Base-by-base conservation (phyloP, 2,888 invertebrate species). In the Criorhina ranunculi region DNA sequence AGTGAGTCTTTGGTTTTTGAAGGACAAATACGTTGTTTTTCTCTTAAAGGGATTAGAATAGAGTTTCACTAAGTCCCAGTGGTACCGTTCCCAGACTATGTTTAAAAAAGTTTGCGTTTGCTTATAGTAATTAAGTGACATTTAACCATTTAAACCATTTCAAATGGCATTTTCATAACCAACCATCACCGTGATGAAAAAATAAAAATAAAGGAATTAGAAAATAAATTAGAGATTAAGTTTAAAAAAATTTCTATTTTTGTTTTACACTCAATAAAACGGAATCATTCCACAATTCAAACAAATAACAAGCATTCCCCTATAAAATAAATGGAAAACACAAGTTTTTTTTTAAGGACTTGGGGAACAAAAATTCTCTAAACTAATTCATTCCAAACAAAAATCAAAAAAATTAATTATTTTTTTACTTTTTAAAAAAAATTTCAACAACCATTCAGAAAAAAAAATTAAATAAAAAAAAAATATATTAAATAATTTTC, bases 271-370 rank as follows among this genome's bases (percentile, higher is more conserved):
- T 57, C 33, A 64, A 64, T 33, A 57, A 60, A 40, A 40, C 31
- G n/a, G 31, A 75, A 69, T 70, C 85, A 85, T 85, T 85, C 85
- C 85, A 66, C 85, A 85, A 70, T 76, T 80, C 79, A 85, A 83
- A 83, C 83, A 69, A 62, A 72, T 46, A 44, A 75, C 69, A 70
- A 75, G 31, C 73, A 64, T 69, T 73, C 64, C 44, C 59, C 62
- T 49, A 57, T n/a, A 11, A 35, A 55, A 17, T 31, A 51, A 31
- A 35, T 37, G 46, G 60, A 46, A 31, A 51, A 44, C 62, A 31
- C 11, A 4, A n/a, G n/a, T n/a, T n/a, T n/a, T 9, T 46, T 19
- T 40, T 15, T 35, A 24, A 15, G 29, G 37, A 31, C 15, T 19
- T 8, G 19, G 19, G 55, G 40, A 31, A 59, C 2, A 53, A 57